phyloP scores from a whole-genome alignment of 2,888 invertebrate species.

The Cotesia congregata region DNA sequence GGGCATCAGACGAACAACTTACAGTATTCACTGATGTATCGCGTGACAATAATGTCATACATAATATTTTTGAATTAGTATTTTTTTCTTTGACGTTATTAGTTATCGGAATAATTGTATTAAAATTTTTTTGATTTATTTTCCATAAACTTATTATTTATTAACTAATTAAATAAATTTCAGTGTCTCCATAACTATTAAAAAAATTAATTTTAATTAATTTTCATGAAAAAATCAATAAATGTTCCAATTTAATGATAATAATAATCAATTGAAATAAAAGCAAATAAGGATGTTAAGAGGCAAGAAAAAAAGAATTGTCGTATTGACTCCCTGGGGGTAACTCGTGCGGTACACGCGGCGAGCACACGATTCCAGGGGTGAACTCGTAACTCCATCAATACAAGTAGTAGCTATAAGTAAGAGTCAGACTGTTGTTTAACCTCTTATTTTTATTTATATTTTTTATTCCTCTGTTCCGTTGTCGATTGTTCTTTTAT shows the following conservation, averaged over 20 bases:
- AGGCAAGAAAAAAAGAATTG: slow-evolving; percentile 13
- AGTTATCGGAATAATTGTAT: neutral
- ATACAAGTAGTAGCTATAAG: slow-evolving; percentile 10
- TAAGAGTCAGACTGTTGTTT: neutral
- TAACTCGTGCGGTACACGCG: slow-evolving; percentile 56
- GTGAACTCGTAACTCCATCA: slow-evolving; percentile 30
- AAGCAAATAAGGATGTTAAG: slow-evolving; percentile 2
- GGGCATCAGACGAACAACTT: slow-evolving; percentile 4
- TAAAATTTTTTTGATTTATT: neutral
- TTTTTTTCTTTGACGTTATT: neutral
- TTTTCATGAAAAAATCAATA: neutral
- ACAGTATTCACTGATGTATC: neutral
- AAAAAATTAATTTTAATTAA: neutral
- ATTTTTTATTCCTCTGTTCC: slow-evolving; percentile 24
- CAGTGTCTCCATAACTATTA: neutral
- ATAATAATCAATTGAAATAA: neutral
- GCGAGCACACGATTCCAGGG: slow-evolving; percentile 46
- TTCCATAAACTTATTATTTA: neutral
- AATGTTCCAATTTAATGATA: neutral
- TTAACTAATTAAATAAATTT: neutral
- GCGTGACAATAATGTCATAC: slow-evolving; percentile 4
- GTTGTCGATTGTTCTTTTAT: slow-evolving; percentile 31
- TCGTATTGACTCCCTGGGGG: slow-evolving; percentile 21
- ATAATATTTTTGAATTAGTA: neutral
- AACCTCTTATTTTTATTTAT: slow-evolving; percentile 5